A percentile compares a stretch with the other conserved stretches of the same genome.
These are phyloP conservation scores for Periophthalmus magnuspinnatus DNA, from an alignment of 2,797 vertebrate genomes.

Conservation along the genomic window DNA sequence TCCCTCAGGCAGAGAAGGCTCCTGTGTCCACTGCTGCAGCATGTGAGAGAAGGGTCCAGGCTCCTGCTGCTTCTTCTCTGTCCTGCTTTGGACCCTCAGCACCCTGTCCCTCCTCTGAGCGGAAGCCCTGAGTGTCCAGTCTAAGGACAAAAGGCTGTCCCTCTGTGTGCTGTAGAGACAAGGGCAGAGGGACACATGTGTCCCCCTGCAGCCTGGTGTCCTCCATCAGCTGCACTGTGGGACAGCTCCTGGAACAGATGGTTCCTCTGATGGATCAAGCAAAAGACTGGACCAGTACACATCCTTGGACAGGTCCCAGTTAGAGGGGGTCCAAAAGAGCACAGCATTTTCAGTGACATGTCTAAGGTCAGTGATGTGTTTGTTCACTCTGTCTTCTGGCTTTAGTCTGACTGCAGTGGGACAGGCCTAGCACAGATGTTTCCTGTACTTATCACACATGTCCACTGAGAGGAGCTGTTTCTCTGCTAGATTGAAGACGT, in stretches of 20 bases:
- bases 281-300: slow-evolving; percentile 41
- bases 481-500: neutral
- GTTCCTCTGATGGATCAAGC: slow-evolving; percentile 55
- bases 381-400: neutral
- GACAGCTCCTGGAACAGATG: slow-evolving; percentile 65
- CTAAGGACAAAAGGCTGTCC: slow-evolving; percentile 62
- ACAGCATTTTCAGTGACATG: slow-evolving; percentile 2
- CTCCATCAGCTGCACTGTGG: slow-evolving; percentile 42
- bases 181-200: slow-evolving; percentile 39
- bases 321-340: neutral
- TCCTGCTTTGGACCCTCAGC: too few relatives aligned
- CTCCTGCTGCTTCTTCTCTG: slow-evolving; percentile 53
- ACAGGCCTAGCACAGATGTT: neutral
- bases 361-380: neutral
- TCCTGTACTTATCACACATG: neutral
- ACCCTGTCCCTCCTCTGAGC: slow-evolving; percentile 66
- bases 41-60: slow-evolving; percentile 44
- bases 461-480: slow-evolving; percentile 12
- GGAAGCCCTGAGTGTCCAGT: slow-evolving; percentile 73
- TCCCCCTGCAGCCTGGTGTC: slow-evolving; percentile 28
- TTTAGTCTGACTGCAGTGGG: neutral
- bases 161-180: slow-evolving; percentile 52
- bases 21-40: slow-evolving; percentile 72
- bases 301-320: neutral
- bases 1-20: slow-evolving; percentile 72